These are phyloP conservation scores for Belgica antarctica DNA, from an alignment of 2,888 invertebrate genomes.

Conservation along the genomic window DNA sequence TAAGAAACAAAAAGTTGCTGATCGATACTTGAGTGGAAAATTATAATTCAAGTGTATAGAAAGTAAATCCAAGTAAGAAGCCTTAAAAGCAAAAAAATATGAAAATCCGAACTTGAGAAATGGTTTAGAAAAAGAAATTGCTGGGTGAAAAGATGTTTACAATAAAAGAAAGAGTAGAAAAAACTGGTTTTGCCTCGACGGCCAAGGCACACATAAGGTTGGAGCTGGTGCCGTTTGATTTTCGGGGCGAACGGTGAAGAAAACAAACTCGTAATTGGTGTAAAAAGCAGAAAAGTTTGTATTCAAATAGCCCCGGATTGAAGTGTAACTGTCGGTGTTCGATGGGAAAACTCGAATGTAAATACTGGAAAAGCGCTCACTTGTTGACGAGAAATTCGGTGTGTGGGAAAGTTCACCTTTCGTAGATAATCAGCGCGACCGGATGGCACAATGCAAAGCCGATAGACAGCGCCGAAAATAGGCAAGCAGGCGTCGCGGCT, in stretches of 20 bases:
- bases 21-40: neutral
- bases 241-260: slow-evolving; percentile 2
- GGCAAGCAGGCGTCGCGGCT: neutral
- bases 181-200: slow-evolving; percentile 8
- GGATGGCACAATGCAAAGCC: slow-evolving; percentile 26
- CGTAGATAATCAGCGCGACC: slow-evolving; percentile 8
- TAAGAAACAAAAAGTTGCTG: neutral
- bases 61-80: slow-evolving; percentile 7
- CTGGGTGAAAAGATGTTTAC: no score
- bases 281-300: neutral
- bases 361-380: neutral
- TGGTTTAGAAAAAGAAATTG: slow-evolving; percentile 11
- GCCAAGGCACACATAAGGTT: neutral
- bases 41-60: neutral
- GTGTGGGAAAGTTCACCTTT: slow-evolving; percentile 6
- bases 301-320: neutral
- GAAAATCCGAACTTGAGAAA: neutral
- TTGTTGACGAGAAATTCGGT: neutral
- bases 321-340: neutral
- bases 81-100: neutral
- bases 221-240: slow-evolving; percentile 2
- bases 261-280: slow-evolving; percentile 8
- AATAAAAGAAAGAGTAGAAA: neutral
- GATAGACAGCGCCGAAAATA: neutral
- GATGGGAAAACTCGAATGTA: neutral